A percentile compares a stretch with the other conserved stretches of the same genome.
phyloP scores from a whole-genome alignment of 1,140 invertebrate genomes.

The Thereuonema tuberculata region DNA sequence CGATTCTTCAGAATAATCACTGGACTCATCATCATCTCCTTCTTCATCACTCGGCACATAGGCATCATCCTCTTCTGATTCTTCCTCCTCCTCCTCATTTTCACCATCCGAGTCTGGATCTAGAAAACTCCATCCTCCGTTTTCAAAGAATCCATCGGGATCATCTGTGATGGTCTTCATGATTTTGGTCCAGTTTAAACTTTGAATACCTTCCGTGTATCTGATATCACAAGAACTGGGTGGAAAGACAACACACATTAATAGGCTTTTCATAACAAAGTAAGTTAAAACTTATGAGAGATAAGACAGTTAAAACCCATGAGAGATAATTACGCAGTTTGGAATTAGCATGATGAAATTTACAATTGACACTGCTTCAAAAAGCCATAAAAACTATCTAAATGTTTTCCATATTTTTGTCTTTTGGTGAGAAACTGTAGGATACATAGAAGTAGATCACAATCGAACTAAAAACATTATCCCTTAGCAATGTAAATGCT shows the following conservation, averaged over 20 bases:
- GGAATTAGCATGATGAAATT: too few relatives aligned
- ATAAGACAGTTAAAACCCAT: slow-evolving; percentile 13
- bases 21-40: slow-evolving; percentile 23
- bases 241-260: slow-evolving; percentile 16
- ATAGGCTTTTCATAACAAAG: slow-evolving; percentile 5
- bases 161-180: slow-evolving; percentile 99
- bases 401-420: too few relatives aligned
- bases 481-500: too few relatives aligned
- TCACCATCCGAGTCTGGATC: slow-evolving; percentile 83
- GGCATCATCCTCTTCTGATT: slow-evolving; percentile 52
- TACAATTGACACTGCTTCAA: too few relatives aligned
- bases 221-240: slow-evolving; percentile 85
- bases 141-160: slow-evolving; percentile 96
- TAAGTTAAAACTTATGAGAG: neutral
- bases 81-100: slow-evolving; percentile 39
- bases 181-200: slow-evolving; percentile 97
- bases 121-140: slow-evolving; percentile 96
- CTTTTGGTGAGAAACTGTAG: too few relatives aligned
- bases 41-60: slow-evolving; percentile 31
- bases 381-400: too few relatives aligned
- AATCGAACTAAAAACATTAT: too few relatives aligned
- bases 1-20: slow-evolving; percentile 26
- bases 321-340: neutral
- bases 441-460: too few relatives aligned
- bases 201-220: slow-evolving; percentile 96